These are phyloP conservation scores for Scrobipalpa costella DNA, from an alignment of 2,888 invertebrate genomes.

Conservation along the genomic window DNA sequence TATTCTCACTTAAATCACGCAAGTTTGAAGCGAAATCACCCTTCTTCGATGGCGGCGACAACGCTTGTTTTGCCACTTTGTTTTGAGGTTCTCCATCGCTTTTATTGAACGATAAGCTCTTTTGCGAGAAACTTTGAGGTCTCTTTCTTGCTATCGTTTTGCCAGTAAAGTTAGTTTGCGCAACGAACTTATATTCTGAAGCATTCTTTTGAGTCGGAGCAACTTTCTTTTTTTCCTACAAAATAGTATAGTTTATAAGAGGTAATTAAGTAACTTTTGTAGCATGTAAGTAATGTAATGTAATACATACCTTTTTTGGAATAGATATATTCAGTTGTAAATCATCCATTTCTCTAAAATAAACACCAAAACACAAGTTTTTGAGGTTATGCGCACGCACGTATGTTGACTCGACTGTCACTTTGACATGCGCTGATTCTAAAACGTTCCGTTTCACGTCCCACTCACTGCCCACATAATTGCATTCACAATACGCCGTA, in stretches of 20 bases:
- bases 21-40: conserved; percentile 54
- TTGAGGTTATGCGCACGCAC: conserved; percentile 59
- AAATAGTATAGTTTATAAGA: neutral
- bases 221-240: conserved; percentile 47
- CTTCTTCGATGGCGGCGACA: conserved; percentile 39
- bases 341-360: conserved; percentile 66
- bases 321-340: conserved; percentile 74
- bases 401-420: conserved; percentile 40
- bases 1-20: conserved; percentile 71
- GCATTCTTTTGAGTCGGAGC: conserved; percentile 40
- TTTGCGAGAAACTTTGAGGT: conserved; percentile 50
- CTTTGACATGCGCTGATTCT: conserved; percentile 31
- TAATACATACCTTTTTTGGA: conserved; percentile 57
- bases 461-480: conserved; percentile 51
- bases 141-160: conserved; percentile 74
- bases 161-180: conserved; percentile 67
- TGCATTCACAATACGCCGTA: neutral
- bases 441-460: conserved; percentile 29
- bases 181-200: conserved; percentile 67
- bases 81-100: conserved; percentile 53
- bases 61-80: conserved; percentile 51
- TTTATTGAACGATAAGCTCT: conserved; percentile 42
- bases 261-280: neutral
- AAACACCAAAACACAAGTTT: conserved; percentile 33
- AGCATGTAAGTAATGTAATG: neutral